Evolutionary conservation across 2,113 vertebrate species (phyloP).

Genomic region (Australoheros scitulus): DNA sequence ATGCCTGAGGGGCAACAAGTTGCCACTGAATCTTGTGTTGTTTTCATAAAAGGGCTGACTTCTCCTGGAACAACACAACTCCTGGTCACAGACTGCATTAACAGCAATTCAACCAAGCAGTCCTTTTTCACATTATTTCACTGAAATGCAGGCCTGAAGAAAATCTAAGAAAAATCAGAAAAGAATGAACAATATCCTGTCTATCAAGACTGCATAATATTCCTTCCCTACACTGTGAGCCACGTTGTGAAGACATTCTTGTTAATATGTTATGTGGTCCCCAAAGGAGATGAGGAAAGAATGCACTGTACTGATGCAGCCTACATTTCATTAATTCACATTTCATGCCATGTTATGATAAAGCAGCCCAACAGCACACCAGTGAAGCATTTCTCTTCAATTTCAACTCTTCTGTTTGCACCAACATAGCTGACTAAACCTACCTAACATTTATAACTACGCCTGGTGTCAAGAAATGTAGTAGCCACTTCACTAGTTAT

Average conservation of each 20-base stretch:
- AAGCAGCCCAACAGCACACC: background rate
- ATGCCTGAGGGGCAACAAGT: background rate
- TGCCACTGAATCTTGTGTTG: background rate
- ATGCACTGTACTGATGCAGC: rapidly evolving
- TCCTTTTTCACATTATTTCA: background rate
- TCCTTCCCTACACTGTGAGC: background rate
- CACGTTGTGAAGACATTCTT: background rate
- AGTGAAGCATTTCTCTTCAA: background rate
- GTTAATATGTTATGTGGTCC: background rate
- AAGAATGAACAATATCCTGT: background rate
- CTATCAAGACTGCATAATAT: background rate
- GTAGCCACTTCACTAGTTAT: background rate
- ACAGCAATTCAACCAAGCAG: background rate
- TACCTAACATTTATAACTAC: no score
- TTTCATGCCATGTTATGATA: background rate
- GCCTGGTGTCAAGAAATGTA: background rate
- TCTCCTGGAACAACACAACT: background rate
- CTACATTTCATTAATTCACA: background rate
- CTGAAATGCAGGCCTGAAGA: background rate
- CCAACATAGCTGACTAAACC: no score
- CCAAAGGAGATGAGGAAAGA: background rate
- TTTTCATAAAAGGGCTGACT: background rate
- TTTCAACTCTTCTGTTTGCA: background rate
- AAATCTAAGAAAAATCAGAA: background rate
- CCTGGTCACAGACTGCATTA: background rate